Evolutionary conservation across 1,140 invertebrate genomes (phyloP).

Genomic region (Eueides isabella): DNA sequence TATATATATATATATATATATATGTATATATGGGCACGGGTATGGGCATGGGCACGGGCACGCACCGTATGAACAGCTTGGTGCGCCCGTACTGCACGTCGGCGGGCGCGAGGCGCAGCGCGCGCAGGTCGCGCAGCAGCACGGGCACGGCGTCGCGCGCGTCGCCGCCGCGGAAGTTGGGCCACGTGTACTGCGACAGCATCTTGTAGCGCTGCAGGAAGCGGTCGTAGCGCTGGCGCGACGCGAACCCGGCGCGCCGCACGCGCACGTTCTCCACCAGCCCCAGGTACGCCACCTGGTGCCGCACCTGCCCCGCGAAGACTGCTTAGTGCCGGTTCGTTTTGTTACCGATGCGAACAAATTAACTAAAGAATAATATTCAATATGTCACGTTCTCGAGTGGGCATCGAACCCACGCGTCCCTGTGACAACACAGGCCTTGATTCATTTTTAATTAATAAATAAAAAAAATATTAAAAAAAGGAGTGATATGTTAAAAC

Average conservation of each 20-base stretch:
- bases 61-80: slow-evolving; percentile 94
- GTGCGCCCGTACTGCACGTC: slow-evolving; percentile 97
- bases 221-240: slow-evolving; percentile 94
- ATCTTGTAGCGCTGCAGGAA: slow-evolving; percentile 96
- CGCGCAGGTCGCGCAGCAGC: slow-evolving; percentile 91
- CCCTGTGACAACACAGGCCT: too few species aligned
- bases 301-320: slow-evolving; percentile 85
- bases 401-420: too few species aligned
- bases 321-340: too few species aligned
- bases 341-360: too few species aligned
- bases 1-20: too few species aligned
- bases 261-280: slow-evolving; percentile 97
- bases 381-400: too few species aligned
- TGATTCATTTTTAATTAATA: too few species aligned
- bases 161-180: slow-evolving; percentile 90
- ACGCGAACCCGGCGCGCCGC: slow-evolving; percentile 95
- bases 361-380: too few species aligned
- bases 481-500: too few species aligned
- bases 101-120: slow-evolving; percentile 84
- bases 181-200: slow-evolving; percentile 97
- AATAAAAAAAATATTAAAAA: too few species aligned
- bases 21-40: too few species aligned
- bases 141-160: slow-evolving; percentile 92
- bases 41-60: too few species aligned
- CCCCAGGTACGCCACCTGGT: slow-evolving; percentile 96